Evolutionary conservation across 2,113 vertebrate species (phyloP).

Genomic region (Phylloscopus trochilus): DNA sequence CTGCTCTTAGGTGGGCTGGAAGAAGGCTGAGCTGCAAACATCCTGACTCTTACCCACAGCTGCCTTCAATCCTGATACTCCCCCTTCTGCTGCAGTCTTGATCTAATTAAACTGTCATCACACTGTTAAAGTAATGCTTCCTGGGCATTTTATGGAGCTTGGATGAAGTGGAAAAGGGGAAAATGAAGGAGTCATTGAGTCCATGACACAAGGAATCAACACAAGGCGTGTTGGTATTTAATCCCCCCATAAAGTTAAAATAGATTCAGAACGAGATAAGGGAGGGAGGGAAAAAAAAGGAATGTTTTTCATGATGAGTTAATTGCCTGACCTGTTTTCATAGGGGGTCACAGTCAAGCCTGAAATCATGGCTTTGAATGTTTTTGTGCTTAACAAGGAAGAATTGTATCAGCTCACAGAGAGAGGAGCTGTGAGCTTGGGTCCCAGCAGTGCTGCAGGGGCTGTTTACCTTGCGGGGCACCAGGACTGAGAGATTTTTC

Average conservation of each 20-base stretch:
- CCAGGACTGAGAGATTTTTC: not conserved
- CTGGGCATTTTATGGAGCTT: constrained; percentile 40
- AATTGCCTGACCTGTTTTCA: not conserved
- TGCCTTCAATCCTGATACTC: not conserved
- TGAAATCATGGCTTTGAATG: not conserved
- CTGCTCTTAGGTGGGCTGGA: not conserved
- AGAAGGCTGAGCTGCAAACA: not conserved
- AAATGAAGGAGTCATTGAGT: constrained; percentile 50
- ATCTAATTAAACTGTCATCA: constrained; percentile 67
- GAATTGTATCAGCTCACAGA: not conserved
- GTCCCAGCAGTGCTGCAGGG: not conserved
- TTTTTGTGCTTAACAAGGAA: not conserved
- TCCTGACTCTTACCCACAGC: not conserved
- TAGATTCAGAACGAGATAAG: not conserved
- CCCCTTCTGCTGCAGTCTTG: constrained; percentile 30
- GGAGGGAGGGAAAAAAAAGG: not conserved
- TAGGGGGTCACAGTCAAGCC: not conserved
- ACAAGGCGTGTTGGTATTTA: constrained; percentile 9
- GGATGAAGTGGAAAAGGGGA: constrained; percentile 20
- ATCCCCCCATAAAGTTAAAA: constrained; percentile 25
- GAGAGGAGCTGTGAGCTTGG: not conserved
- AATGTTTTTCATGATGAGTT: not conserved
- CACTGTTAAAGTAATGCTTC: constrained; percentile 43
- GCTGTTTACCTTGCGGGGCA: not conserved
- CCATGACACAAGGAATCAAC: constrained; percentile 12